These are phyloP conservation scores for Andrena praecox DNA, from an alignment of 2,888 invertebrate species.

Conservation along the genomic window DNA sequence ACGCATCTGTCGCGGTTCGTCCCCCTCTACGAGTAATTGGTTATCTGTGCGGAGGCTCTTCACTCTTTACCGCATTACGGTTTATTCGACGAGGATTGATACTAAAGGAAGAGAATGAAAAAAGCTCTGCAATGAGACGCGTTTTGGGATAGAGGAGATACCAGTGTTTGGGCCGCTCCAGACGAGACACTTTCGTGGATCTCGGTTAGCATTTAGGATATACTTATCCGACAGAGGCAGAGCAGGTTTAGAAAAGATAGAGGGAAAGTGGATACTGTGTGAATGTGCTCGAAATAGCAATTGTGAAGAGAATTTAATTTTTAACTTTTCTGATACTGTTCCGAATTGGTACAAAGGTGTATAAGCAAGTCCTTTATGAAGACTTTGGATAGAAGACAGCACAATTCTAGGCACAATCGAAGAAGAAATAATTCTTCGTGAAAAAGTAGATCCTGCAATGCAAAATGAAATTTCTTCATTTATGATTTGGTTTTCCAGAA, in stretches of 20 bases:
- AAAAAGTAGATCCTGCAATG: too few species aligned
- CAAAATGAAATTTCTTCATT: too few species aligned
- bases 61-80: conserved; percentile 81
- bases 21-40: conserved; percentile 82
- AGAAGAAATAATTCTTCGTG: too few species aligned
- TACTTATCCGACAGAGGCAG: too few species aligned
- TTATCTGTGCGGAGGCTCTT: conserved; percentile 84
- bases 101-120: conserved; percentile 23
- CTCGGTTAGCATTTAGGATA: background rate
- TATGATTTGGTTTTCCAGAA: background rate
- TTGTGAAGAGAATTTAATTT: too few species aligned
- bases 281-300: too few species aligned
- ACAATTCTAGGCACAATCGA: too few species aligned
- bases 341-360: too few species aligned
- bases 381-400: too few species aligned
- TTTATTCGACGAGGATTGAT: conserved; percentile 72
- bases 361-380: too few species aligned
- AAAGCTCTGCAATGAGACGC: background rate
- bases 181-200: background rate
- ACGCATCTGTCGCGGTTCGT: conserved; percentile 80
- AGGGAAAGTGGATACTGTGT: background rate
- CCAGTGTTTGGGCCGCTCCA: background rate
- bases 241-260: background rate
- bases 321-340: too few species aligned
- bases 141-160: background rate